phyloP scores from a whole-genome alignment of 2,113 vertebrate species.

The Micronisus gabar region DNA sequence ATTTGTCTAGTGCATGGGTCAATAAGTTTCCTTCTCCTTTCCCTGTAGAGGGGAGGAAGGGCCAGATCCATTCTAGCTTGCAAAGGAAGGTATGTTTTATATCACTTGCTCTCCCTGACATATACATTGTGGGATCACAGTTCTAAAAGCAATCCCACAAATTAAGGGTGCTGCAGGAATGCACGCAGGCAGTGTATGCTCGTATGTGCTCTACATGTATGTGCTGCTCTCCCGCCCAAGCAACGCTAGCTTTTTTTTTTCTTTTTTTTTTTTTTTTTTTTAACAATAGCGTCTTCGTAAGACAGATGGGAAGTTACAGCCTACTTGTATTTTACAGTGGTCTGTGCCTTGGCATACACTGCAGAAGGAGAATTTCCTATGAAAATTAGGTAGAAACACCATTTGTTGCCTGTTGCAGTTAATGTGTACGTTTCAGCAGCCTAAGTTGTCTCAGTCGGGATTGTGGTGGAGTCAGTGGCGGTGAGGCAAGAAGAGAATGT shows the following conservation, averaged over 20 bases:
- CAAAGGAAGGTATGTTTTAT: not conserved
- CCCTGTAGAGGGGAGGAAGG: not conserved
- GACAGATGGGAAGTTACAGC: not conserved
- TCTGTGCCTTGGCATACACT: rapidly evolving
- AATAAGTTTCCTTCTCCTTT: not conserved
- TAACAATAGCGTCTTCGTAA: rapidly evolving
- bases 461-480: not conserved
- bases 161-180: not conserved
- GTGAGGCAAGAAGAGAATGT: not conserved
- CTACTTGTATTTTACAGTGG: not conserved
- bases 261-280: not conserved
- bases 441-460: rapidly evolving
- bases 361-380: not conserved
- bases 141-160: not conserved
- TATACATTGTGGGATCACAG: rapidly evolving
- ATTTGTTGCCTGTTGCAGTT: not conserved
- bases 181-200: not conserved
- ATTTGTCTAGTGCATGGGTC: not conserved
- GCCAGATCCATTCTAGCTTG: not conserved
- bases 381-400: not conserved
- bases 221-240: not conserved
- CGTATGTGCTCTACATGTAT: not conserved
- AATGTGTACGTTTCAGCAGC: not conserved
- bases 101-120: not conserved
- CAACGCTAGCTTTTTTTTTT: rapidly evolving